These are phyloP conservation scores for Periophthalmus modestus DNA, from an alignment of 2,113 vertebrate species.

Conservation along the genomic window DNA sequence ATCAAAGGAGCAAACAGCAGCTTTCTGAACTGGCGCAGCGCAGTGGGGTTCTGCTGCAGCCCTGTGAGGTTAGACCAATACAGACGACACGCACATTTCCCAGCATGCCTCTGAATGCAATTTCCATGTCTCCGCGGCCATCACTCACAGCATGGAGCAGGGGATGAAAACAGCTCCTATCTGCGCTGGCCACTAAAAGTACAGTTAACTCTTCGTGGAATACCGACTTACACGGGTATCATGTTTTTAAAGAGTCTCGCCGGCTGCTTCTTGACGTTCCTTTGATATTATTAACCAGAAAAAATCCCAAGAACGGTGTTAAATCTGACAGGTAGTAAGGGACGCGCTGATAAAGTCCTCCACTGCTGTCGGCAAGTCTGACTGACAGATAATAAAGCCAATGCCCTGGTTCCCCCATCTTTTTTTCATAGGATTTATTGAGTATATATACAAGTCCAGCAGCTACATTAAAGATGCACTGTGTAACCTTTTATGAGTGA, in stretches of 20 bases:
- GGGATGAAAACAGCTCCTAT: conserved; percentile 38
- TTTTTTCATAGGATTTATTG: conserved; percentile 18
- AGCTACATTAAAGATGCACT: not conserved
- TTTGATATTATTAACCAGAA: conserved; percentile 12
- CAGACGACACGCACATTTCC: conserved; percentile 19
- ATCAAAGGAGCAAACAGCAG: not conserved
- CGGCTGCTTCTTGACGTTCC: not conserved
- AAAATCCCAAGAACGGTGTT: conserved; percentile 11
- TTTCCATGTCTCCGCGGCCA: conserved; percentile 48
- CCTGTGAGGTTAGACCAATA: conserved; percentile 8
- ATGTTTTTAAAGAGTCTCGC: not conserved
- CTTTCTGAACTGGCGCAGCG: not conserved
- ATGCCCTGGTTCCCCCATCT: not conserved
- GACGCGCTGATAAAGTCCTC: not conserved
- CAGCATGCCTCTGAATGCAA: conserved; percentile 30
- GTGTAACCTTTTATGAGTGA: too few species aligned
- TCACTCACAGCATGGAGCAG: conserved; percentile 31
- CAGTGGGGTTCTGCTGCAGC: conserved; percentile 9
- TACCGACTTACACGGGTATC: not conserved
- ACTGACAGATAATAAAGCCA: conserved; percentile 5
- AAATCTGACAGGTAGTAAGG: not conserved
- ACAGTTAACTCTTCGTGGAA: conserved; percentile 19
- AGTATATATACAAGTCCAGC: not conserved
- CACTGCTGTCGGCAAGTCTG: not conserved
- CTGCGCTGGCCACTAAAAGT: conserved; percentile 56